Base-by-base conservation (phyloP, 2,888 invertebrate species). In the Sicus ferrugineus region DNA sequence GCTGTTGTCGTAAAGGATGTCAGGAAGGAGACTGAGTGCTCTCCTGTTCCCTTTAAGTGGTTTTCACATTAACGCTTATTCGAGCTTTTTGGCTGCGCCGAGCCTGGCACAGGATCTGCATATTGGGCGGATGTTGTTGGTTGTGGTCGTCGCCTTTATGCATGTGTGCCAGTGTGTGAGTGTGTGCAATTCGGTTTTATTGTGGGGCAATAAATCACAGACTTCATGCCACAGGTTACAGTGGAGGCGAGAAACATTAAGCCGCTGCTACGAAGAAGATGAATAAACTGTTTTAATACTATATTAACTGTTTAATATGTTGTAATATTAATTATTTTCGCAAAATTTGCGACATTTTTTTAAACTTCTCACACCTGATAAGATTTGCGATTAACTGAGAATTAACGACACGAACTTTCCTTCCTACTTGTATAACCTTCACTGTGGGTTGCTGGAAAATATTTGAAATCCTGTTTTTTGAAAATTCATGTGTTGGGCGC, bases 171-270 rank as follows among this genome's bases (percentile, higher is more conserved):
- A 26, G 56, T 30, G 46, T 63, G 42, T 68, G 54, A 48, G 30
- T 64, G 50, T 46, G 67, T 34, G 21, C 50, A 54, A 11, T 66
- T 48, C 59, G 61, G 65, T 59, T 52, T 67, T 34, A 61, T 61
- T 67, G 61, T 34, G 14, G 16, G 19, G 42, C 31, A 63, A 68
- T 70, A 68, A 70, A 68, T 70, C 68, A 70, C 65, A 59, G 68
- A 26, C 19, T 46, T 21, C 11, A 52, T 26, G 64, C 70, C 30
- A 70, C 70, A 70, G 70, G 70, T 70, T 70, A 70, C 70, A 70
- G 65, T 68, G 46, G 31, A 14, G 67, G 69, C 38, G n/a, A n/a
- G n/a, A n/a, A 30, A 54, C 11, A 34, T 19, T 50, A 67, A 58
- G 34, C 42, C 7, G 42, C 5, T 4, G 14, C 16, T 4, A 1